Percentiles rank a stretch among this genome's conserved stretches.
Conservation (phyloP, 2,888 invertebrate genomes). For the Malachius bipustulatus region DNA sequence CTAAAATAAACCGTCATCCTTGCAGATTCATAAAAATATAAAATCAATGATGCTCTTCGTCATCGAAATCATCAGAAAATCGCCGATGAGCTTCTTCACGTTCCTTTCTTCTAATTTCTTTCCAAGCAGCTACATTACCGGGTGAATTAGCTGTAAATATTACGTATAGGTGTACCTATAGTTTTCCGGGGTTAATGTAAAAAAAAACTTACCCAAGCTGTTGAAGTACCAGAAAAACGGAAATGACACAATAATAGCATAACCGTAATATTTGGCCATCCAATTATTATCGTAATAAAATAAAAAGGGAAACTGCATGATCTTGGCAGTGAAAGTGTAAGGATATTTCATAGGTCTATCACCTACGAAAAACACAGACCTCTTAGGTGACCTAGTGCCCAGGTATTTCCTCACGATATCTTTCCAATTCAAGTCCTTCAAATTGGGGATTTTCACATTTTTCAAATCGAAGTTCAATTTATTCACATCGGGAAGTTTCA, state of each 20-base stretch:
- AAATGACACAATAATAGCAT: slow-evolving; percentile 27
- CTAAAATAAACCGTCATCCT: no score
- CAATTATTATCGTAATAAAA: slow-evolving; percentile 40
- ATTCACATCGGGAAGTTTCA: no score
- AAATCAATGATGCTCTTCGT: no score
- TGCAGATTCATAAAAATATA: no score
- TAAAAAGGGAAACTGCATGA: slow-evolving; percentile 44
- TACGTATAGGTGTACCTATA: no score
- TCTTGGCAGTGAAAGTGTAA: slow-evolving; percentile 44
- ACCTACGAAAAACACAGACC: not conserved
- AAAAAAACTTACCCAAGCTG: slow-evolving; percentile 34
- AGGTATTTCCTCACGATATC: not conserved
- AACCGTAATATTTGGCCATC: slow-evolving; percentile 36
- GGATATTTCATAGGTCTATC: slow-evolving; percentile 45
- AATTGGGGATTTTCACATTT: no score
- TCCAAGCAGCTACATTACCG: slow-evolving; percentile 40
- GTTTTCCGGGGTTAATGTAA: not conserved
- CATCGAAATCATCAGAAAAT: no score
- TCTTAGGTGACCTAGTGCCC: not conserved
- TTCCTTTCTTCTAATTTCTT: slow-evolving; percentile 34
- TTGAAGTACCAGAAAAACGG: slow-evolving; percentile 42
- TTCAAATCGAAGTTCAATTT: no score
- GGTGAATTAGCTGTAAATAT: slow-evolving; percentile 38
- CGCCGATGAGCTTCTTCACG: slow-evolving; percentile 26
- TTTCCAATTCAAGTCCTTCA: not conserved